phyloP scores from a whole-genome alignment of 2,888 invertebrate species.

The Tetheella fluctuosa region DNA sequence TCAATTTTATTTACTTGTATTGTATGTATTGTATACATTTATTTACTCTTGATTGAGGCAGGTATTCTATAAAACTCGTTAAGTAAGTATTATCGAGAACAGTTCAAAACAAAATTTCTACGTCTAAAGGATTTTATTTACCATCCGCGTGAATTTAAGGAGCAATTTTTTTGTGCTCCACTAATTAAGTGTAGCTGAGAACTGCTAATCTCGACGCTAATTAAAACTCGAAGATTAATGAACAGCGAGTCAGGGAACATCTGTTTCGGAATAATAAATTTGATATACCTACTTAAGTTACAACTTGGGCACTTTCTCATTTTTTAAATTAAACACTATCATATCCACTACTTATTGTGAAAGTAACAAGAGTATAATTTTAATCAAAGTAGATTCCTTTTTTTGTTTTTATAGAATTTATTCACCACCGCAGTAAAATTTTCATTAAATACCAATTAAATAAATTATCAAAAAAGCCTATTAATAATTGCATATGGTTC shows the following conservation, averaged over 20 bases:
- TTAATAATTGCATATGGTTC: neutral
- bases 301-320: neutral
- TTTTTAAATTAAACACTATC: neutral
- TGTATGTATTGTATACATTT: neutral
- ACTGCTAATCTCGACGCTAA: conserved; percentile 35
- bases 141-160: conserved; percentile 22
- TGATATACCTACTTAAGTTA: neutral
- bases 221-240: conserved; percentile 32
- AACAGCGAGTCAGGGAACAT: conserved; percentile 16
- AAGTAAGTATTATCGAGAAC: neutral
- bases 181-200: conserved; percentile 36
- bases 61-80: neutral
- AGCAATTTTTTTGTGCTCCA: conserved; percentile 33
- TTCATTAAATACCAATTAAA: neutral
- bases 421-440: neutral
- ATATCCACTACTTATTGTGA: too few relatives aligned
- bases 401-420: too few relatives aligned
- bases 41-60: neutral
- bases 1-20: too few relatives aligned
- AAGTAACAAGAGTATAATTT: too few relatives aligned
- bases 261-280: conserved; percentile 3
- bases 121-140: conserved; percentile 24
- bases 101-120: conserved; percentile 12
- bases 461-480: neutral
- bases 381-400: too few relatives aligned